These are phyloP conservation scores for Erythrocebus patas DNA, from an alignment of 2,113 vertebrate species.

Conservation along the genomic window DNA sequence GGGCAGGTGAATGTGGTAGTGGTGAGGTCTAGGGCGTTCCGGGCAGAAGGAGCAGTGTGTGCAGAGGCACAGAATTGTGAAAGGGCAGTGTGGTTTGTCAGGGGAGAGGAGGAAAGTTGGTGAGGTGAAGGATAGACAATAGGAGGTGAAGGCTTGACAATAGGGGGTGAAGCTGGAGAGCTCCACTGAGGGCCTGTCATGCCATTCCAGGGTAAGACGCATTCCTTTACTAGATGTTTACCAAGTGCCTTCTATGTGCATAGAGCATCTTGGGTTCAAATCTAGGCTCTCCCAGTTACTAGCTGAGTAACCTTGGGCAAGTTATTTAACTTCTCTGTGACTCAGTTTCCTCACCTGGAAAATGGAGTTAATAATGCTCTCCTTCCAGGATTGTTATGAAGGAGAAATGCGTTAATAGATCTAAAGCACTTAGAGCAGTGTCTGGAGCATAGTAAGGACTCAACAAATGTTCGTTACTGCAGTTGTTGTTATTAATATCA, in stretches of 20 bases:
- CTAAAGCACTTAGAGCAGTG: not conserved
- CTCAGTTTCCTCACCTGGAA: not conserved
- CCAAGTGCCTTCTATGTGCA: not conserved
- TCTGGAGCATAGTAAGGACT: no score
- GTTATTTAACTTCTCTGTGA: not conserved
- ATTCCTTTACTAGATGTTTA: not conserved
- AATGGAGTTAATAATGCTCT: not conserved
- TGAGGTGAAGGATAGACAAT: not conserved
- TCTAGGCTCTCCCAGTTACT: not conserved
- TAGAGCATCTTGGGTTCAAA: not conserved
- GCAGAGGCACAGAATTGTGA: not conserved
- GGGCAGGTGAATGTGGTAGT: not conserved
- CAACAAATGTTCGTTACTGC: not conserved
- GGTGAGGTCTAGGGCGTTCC: fast-evolving
- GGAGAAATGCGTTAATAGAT: not conserved
- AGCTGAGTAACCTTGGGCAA: not conserved
- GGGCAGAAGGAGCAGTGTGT: not conserved
- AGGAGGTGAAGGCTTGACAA: not conserved
- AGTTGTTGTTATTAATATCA: not conserved
- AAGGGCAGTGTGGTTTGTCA: not conserved
- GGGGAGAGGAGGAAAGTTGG: not conserved
- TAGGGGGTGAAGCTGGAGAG: not conserved
- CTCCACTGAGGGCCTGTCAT: not conserved
- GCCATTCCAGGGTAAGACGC: not conserved
- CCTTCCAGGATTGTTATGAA: not conserved